Evolutionary conservation across 2,888 invertebrate species (phyloP), one percentile per base, ranked within the genome.

Genomic region (Amphimallon solstitiale): DNA sequence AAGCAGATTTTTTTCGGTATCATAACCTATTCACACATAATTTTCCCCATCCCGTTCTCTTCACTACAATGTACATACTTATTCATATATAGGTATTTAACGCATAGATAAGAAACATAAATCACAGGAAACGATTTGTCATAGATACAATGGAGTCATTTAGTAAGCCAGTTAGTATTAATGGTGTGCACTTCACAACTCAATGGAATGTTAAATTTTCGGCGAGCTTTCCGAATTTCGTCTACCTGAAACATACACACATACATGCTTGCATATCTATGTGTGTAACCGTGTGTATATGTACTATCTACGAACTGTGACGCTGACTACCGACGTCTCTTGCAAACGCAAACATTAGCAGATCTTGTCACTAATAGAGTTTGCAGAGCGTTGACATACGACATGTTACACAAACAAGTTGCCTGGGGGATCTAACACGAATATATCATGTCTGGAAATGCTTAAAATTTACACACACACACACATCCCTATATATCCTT

Each of bases 301-400:
- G 17, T 71, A 70, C 72, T n/a, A n/a, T n/a, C 69, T 71, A 73
- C 29, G 9, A 29, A 29, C 69, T 67, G 70, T 66, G 61, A 68
- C 65, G 70, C 67, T 69, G 66, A 61, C 52, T 63, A 69, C 67
- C 69, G 66, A 61, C 52, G 66, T 68, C 71, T 63, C 68, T 73
- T 75, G 76, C 56, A 59, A n/a, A 49, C 43, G 67, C 63, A 67
- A 79, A 80, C 70, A 69, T 65, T 56, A 62, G 75, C 74, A 78
- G 77, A 79, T 80, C 78, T 80, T 80, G 80, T 80, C 79, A 77
- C 79, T 80, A 81, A 81, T 81, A 80, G 79, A 81, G 80, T 81
- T 81, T 80, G 79, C 78, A 72, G 73, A 78, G 76, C 77, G 76
- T 77, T 81, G 80, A 80, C 80, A 80, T 79, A 76, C 78, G 80